Percentiles rank a stretch among this genome's conserved stretches.
Evolutionary conservation across 2,797 vertebrate species (phyloP).

Genomic region (Xerus rutilus): DNA sequence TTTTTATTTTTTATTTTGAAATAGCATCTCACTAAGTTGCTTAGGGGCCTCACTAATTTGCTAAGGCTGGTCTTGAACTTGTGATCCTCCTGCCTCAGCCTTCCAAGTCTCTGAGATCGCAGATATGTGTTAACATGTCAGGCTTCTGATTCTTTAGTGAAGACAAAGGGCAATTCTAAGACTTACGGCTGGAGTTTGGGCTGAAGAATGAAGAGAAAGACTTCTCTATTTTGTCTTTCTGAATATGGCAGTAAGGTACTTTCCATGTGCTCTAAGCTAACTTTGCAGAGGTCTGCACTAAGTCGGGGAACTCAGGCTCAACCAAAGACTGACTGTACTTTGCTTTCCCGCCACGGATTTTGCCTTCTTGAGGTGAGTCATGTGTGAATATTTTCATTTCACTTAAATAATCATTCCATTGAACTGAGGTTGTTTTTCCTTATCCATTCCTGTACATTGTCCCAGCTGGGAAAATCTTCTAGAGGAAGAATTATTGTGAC

Average conservation of each 20-base stretch:
- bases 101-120: not conserved
- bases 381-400: constrained; percentile 10
- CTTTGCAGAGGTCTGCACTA: not conserved
- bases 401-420: not conserved
- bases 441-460: not conserved
- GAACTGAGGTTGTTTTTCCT: not conserved
- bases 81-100: too few relatives aligned
- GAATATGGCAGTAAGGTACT: not conserved
- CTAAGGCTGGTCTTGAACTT: too few relatives aligned
- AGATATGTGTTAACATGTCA: too few relatives aligned
- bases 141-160: not conserved
- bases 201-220: not conserved
- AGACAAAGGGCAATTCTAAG: not conserved
- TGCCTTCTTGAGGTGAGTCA: not conserved
- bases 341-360: not conserved
- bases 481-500: not conserved
- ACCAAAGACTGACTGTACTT: not conserved
- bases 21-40: too few relatives aligned
- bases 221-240: not conserved
- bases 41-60: too few relatives aligned
- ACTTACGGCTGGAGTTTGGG: not conserved
- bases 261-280: not conserved
- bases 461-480: not conserved
- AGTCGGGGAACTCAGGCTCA: not conserved
- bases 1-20: too few relatives aligned